These are phyloP conservation scores for Hemaris fuciformis DNA, from an alignment of 2,888 invertebrate genomes.

Conservation along the genomic window DNA sequence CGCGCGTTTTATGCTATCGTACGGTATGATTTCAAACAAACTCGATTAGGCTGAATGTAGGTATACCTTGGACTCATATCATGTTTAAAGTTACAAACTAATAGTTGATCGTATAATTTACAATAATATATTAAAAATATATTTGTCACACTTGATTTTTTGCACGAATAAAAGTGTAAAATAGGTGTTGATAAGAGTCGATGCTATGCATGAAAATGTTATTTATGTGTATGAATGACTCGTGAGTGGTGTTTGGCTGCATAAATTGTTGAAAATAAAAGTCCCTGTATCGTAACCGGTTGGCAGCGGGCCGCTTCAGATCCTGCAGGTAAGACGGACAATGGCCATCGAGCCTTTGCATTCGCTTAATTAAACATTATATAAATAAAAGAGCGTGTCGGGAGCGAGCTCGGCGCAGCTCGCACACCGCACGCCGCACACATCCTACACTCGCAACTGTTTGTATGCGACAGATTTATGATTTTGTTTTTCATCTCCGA, in stretches of 20 bases:
- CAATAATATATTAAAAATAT: neutral
- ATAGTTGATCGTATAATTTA: neutral
- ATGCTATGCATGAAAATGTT: slow-evolving; percentile 25
- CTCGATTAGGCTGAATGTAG: slow-evolving; percentile 22
- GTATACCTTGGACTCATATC: slow-evolving; percentile 33
- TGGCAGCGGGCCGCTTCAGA: slow-evolving; percentile 53
- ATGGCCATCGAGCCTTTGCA: slow-evolving; percentile 67
- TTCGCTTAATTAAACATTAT: slow-evolving; percentile 72
- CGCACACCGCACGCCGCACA: neutral
- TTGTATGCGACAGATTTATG: slow-evolving; percentile 18
- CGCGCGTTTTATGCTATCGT: slow-evolving; percentile 32
- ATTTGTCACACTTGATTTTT: slow-evolving; percentile 4
- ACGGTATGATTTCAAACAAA: slow-evolving; percentile 36
- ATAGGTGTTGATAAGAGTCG: slow-evolving; percentile 28
- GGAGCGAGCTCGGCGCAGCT: neutral
- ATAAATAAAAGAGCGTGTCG: slow-evolving; percentile 52
- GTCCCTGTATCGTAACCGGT: slow-evolving; percentile 62
- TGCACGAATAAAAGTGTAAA: slow-evolving; percentile 16
- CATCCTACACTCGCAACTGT: slow-evolving; percentile 6
- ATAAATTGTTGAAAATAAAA: slow-evolving; percentile 68
- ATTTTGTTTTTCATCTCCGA: slow-evolving; percentile 9
- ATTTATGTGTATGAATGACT: slow-evolving; percentile 47
- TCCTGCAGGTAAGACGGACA: slow-evolving; percentile 74
- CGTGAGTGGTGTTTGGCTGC: slow-evolving; percentile 60
- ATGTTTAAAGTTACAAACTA: neutral